Evolutionary conservation across 2,113 vertebrate genomes (phyloP), one percentile per base, ranked within the genome.

Genomic region (Mus spicilegus): DNA sequence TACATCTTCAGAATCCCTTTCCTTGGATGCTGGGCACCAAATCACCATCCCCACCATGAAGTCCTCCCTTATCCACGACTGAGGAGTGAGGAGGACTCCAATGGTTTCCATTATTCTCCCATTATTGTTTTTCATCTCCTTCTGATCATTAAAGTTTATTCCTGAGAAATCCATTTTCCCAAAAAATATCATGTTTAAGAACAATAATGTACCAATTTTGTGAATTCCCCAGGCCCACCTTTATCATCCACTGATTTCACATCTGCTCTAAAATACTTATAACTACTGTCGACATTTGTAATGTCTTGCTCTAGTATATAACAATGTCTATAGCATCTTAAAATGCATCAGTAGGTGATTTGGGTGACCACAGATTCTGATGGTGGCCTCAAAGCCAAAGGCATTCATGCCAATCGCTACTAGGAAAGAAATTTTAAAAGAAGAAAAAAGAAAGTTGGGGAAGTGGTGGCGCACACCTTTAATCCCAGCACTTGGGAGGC

Each of bases 121-220:
- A 51, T 87, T 69, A 33, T 87, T 69, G 90, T 89, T 86, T 24
- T 70, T 72, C 42, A 70, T 39, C 42, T 86, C 9, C 33, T 78
- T 49, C 51, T 30, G 14, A 75, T 75, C 28, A 28, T 3, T 73
- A 3, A 70, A 87, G 39, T 90, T 92, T 36, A 84, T 75, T 70
- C 49, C 76, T 80, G 67, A 94, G 39, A 97, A 92, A 78, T 77
- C 30, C n/a, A 46, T n/a, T 73, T 89, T 78, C 28, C 49, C 36
- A 30, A 89, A 88, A 58, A 58, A 78, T 39, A 11, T 6, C 84
- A 36, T 12, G 2, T 63, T 33, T 42, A 4, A 86, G 33, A 94
- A 13, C 1, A 9, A 2, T 1, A 76, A 76, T 24, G 4, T 6
- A n/a, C 3, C 14, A 49, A 24, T 36, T 93, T 36, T 17, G n/a